Evolutionary conservation across 1,140 invertebrate genomes (phyloP).

Genomic region (Drosophila insularis): DNA sequence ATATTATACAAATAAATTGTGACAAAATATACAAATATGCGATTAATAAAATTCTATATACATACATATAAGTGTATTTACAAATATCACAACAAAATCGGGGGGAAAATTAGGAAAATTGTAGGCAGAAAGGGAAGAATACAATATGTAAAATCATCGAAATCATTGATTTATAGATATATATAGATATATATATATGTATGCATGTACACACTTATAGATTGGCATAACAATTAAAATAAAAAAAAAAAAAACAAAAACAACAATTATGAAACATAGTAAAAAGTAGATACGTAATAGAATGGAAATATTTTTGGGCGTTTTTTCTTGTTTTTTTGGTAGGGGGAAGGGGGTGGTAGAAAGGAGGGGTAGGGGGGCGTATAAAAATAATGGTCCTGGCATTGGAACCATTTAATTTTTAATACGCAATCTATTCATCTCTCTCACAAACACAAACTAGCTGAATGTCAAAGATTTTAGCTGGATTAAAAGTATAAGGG

Average conservation of each 20-base stretch:
- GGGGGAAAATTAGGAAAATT: conserved; percentile 10
- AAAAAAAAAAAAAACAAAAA: no score
- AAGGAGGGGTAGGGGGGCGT: conserved; percentile 19
- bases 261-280: no score
- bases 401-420: conserved; percentile 65
- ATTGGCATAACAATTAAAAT: no score
- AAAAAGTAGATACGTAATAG: no score
- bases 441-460: conserved; percentile 75
- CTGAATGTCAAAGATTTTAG: conserved; percentile 28
- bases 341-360: not conserved
- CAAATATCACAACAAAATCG: conserved; percentile 69
- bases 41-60: conserved; percentile 38
- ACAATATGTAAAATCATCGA: not conserved
- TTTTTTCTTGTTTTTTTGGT: no score
- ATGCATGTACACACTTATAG: no score
- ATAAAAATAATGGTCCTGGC: conserved; percentile 46
- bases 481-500: not conserved
- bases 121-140: not conserved
- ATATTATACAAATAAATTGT: conserved; percentile 51
- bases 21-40: conserved; percentile 56
- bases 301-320: not conserved
- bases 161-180: conserved; percentile 33
- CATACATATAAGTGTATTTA: conserved; percentile 62
- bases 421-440: conserved; percentile 81
- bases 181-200: conserved; percentile 8